Percentiles rank a stretch among this genome's conserved stretches.
Conservation (phyloP, 2,797 vertebrate species). For the Pantherophis vulpinus region DNA sequence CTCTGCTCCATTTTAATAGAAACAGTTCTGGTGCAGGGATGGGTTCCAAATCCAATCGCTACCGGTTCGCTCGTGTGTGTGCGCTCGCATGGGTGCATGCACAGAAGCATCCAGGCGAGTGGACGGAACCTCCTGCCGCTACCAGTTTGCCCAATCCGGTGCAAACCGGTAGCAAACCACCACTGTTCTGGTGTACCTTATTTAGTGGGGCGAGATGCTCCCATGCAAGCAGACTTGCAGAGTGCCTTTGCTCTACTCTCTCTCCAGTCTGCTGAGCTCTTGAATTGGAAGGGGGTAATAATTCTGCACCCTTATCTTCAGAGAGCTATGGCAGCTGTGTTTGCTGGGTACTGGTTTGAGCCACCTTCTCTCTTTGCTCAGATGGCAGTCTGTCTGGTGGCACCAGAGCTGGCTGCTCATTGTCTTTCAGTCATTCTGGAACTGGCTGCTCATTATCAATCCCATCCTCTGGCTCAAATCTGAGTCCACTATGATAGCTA, state of each 20-base stretch:
- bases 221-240: not conserved
- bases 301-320: not conserved
- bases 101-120: too few relatives aligned
- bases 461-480: not conserved
- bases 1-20: not conserved
- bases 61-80: too few relatives aligned
- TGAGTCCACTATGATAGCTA: conserved; percentile 37
- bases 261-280: not conserved
- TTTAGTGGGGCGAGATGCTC: not conserved
- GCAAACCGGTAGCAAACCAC: too few relatives aligned
- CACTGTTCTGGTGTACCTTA: not conserved
- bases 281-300: not conserved
- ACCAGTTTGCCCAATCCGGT: too few relatives aligned
- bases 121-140: too few relatives aligned
- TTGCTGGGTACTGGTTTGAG: not conserved
- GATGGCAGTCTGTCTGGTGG: not conserved
- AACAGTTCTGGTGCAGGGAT: not conserved
- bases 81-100: too few relatives aligned
- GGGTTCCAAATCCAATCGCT: too few relatives aligned
- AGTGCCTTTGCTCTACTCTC: not conserved
- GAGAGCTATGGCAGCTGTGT: not conserved
- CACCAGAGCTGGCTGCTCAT: not conserved
- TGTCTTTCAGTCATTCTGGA: not conserved
- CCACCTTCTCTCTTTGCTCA: not conserved
- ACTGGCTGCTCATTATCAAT: not conserved